Base-by-base conservation (phyloP, 2,113 vertebrate genomes). In the Ranitomeya variabilis region DNA sequence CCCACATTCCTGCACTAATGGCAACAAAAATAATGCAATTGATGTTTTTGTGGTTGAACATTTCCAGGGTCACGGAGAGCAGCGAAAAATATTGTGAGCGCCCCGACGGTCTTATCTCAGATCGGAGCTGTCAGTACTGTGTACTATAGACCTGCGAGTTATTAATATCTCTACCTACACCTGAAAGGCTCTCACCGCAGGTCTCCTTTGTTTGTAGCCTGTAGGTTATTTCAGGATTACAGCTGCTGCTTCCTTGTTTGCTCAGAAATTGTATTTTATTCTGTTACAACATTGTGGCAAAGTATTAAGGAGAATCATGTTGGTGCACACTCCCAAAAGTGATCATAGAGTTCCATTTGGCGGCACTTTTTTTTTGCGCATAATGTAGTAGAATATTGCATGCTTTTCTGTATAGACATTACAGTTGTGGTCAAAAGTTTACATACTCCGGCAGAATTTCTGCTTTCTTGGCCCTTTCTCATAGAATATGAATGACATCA, bases 211-310 rank as follows among this genome's bases (percentile, higher is more conserved):
- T 78, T 54, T 54, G 13, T 78, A 78, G 12, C 51, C 76, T 78
- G 11, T 45, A 77, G 74, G 74, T 45, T 77, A 77, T 52, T 54
- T 54, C 51, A 78, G 71, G 71, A 74, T 74, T 74, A 18, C 71
- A 45, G 71, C 31, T 7, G 14, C 67, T 26, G 1, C 31, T 78
- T 78, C 76, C 76, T 54, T 78, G 5, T 54, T 78, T 54, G 26
- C 45, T 78, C 9, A 52, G 10, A 78, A 78, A n/a, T n/a, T 52
- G 31, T 77, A 77, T 52, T 45, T 78, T 54, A 54, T 54, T 45
- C 10, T 54, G 13, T 73, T 73, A 16, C 5, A 45, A 45, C 5
- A 5, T 45, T 45, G 37, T 45, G 37, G 37, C 37, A 45, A 45
- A 45, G 37, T 45, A 45, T 45, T 45, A 45, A 45, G 37, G 3